Base-by-base conservation (phyloP, 2,888 invertebrate species). In the Eulithis testata region DNA sequence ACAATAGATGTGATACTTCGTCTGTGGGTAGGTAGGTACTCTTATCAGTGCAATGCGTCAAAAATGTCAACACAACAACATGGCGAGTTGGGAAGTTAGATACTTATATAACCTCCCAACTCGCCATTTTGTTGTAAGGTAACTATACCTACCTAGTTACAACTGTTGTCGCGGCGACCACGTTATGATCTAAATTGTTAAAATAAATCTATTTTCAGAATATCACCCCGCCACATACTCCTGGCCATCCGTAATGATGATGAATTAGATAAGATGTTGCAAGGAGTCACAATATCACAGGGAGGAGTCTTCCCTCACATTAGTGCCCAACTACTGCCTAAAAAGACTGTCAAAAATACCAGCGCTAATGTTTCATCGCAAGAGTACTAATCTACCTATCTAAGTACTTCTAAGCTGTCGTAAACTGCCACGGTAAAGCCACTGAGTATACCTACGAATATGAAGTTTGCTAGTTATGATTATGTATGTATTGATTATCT, bases 261-360 rank as follows among this genome's bases (percentile, higher is more conserved):
- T 76, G 97, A 97, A 79, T 89, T 97, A 78, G 96, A 96, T 85
- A 96, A 95, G 83, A 90, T 97, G 58, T 86, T 97, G 5, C 94
- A 95, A 0, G 96, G 96, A 50, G 97, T 97, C 2, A 97, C 97
- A 14, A 97, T 97, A 80, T 95, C 97, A 31, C 96, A 97, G 86
- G 97, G 97, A 67, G 97, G 97, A 76, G 97, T 97, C 0, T 84
- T 98, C 79, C 97, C 97, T 0, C 96, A 96, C 79, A 97, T 97
- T 73, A 96, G 96, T 78, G 94, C 96, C 3, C 95, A 96, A 12
- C 89, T 97, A 1, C 81, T 97, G 67, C 96, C 97, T 0, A 97
- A 96, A 88, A 96, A 96, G 78, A 94, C 95, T 12, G 62, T 56
- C 0, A 74, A 70, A 60, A 65, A 70, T 7, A 64, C 49, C 9